phyloP scores from a whole-genome alignment of 2,797 vertebrate species.

The Gymnoscopelus microlampas region DNA sequence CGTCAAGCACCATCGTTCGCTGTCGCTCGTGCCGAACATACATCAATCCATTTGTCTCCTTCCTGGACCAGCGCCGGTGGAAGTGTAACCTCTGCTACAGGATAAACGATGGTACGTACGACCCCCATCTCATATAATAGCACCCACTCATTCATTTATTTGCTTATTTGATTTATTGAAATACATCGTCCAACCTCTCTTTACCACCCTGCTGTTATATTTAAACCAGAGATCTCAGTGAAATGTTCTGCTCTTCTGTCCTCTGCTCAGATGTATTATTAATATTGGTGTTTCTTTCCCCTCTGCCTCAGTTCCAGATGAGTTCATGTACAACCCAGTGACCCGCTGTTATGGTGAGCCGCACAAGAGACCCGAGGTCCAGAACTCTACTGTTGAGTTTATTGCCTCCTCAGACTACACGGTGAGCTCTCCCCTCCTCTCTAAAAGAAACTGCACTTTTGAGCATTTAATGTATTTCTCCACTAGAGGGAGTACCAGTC shows the following conservation, averaged over 20 bases:
- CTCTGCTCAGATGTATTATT: neutral
- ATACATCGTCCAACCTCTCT: no score
- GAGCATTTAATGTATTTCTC: neutral
- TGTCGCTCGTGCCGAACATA: slow-evolving; percentile 96
- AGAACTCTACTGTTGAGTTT: slow-evolving; percentile 96
- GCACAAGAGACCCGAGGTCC: slow-evolving; percentile 96
- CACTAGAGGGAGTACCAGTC: slow-evolving; percentile 49
- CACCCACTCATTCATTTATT: no score
- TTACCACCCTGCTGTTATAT: no score
- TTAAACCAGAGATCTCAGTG: no score
- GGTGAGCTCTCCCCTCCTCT: slow-evolving; percentile 75
- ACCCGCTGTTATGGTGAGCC: slow-evolving; percentile 95
- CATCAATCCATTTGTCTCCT: slow-evolving; percentile 98
- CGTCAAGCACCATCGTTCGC: slow-evolving; percentile 95
- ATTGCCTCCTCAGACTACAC: slow-evolving; percentile 99
- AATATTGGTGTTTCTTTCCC: neutral
- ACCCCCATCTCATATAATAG: no score
- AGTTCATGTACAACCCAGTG: slow-evolving; percentile 99
- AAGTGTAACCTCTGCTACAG: slow-evolving; percentile 98
- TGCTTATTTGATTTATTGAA: no score
- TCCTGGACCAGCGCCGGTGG: slow-evolving; percentile 97
- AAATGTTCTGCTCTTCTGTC: neutral
- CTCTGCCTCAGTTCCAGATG: slow-evolving; percentile 89
- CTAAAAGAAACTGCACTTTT: neutral
- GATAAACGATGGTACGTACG: slow-evolving; percentile 91